Evolutionary conservation across 37 sponge, comb jelly and placozoan genomes (phyloP).

Genomic region (Chondrilla cf. caribensis): DNA sequence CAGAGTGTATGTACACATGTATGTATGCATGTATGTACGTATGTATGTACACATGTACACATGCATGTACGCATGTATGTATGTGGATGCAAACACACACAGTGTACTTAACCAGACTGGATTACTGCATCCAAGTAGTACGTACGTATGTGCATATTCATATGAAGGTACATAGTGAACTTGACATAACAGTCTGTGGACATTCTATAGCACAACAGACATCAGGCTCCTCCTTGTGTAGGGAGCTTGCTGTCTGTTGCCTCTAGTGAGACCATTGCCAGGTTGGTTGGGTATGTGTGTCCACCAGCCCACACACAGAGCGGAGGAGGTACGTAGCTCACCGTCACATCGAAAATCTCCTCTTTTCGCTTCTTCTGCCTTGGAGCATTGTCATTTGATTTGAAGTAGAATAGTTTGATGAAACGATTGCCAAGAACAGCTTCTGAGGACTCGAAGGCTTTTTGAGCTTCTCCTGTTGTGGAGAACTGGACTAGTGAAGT

Average conservation of each 20-base stretch:
- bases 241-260: no score
- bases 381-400: background rate
- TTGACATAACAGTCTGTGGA: no score
- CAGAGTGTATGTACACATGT: no score
- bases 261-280: no score
- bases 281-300: no score
- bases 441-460: conserved; percentile 76
- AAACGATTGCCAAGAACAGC: conserved; percentile 89
- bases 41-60: background rate
- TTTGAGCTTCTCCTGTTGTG: conserved; percentile 66
- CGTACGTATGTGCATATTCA: background rate
- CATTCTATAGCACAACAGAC: no score
- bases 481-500: conserved; percentile 85
- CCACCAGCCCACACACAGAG: no score
- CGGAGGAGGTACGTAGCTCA: background rate
- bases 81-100: background rate
- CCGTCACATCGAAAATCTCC: conserved; percentile 17
- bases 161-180: background rate
- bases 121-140: no score
- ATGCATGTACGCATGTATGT: background rate
- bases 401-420: conserved; percentile 65
- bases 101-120: no score
- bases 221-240: no score
- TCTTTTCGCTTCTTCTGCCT: background rate
- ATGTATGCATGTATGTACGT: no score